These are phyloP conservation scores for Xenopus petersii DNA, from an alignment of 2,797 vertebrate species.

Conservation along the genomic window DNA sequence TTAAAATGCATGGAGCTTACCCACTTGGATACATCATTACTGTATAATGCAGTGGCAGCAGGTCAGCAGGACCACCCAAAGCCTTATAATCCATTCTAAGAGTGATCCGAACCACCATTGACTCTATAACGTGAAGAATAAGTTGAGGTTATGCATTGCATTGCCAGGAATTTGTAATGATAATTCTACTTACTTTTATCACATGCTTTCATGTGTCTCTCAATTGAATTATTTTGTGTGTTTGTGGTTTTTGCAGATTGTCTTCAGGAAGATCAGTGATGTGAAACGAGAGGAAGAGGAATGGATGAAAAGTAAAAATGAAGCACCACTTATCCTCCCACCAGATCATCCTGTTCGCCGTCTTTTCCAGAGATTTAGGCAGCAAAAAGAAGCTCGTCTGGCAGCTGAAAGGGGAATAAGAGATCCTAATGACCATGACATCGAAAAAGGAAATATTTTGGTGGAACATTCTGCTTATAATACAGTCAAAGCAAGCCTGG, in stretches of 20 bases:
- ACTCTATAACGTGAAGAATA: too few species aligned
- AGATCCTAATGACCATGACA: slow-evolving; percentile 67
- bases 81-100: too few species aligned
- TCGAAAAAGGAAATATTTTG: slow-evolving; percentile 75
- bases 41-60: too few species aligned
- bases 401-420: slow-evolving; percentile 68
- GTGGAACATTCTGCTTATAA: slow-evolving; percentile 63
- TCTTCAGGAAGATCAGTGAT: slow-evolving; percentile 91
- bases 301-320: slow-evolving; percentile 84
- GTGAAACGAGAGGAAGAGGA: slow-evolving; percentile 93
- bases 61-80: too few species aligned
- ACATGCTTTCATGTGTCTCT: background rate
- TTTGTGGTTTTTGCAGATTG: slow-evolving; percentile 67
- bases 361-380: slow-evolving; percentile 88
- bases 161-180: too few species aligned
- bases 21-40: too few species aligned
- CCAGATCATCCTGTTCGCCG: slow-evolving; percentile 86
- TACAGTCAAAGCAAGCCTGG: slow-evolving; percentile 71
- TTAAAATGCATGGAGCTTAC: too few species aligned
- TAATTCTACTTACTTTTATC: too few species aligned
- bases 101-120: too few species aligned
- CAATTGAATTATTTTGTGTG: background rate
- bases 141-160: too few species aligned
- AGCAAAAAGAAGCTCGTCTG: slow-evolving; percentile 85
- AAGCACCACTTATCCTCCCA: slow-evolving; percentile 85